These are phyloP conservation scores for Dufourea novaeangliae DNA, from an alignment of 1,140 invertebrate species.

Conservation along the genomic window DNA sequence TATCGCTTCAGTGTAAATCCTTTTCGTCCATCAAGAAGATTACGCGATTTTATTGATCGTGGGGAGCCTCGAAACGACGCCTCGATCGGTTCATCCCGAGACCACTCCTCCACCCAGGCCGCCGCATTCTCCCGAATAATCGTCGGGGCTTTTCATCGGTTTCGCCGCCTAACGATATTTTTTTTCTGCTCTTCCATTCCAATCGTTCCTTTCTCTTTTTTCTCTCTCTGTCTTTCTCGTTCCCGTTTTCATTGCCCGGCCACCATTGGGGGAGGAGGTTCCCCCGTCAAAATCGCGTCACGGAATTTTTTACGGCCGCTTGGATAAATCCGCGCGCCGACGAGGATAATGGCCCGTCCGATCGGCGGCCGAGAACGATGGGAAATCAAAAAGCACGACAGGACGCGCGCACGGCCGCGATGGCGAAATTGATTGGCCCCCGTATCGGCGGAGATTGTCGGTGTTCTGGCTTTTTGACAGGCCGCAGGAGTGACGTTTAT, in stretches of 20 bases:
- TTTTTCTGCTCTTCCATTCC: neutral
- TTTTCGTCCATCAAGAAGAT: neutral
- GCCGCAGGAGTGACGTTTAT: conserved; percentile 38
- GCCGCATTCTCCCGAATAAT: neutral
- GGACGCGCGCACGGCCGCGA: conserved; percentile 14
- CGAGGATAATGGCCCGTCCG: conserved; percentile 42
- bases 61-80: neutral
- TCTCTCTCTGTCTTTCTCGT: neutral
- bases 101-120: too few relatives aligned
- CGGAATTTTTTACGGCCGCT: conserved; percentile 50
- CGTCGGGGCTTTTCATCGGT: neutral
- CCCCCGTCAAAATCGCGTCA: conserved; percentile 12
- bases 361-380: conserved; percentile 25
- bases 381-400: conserved; percentile 51
- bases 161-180: conserved; percentile 15
- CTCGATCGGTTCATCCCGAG: neutral
- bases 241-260: conserved; percentile 6
- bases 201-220: neutral
- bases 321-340: conserved; percentile 46
- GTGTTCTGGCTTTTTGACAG: conserved; percentile 32
- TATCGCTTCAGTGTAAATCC: neutral
- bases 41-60: neutral
- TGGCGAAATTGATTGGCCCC: conserved; percentile 56
- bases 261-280: neutral
- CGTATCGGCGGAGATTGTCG: conserved; percentile 53